Percentiles rank a stretch among this genome's conserved stretches.
Conservation (phyloP, 23 tunicate species). For the Trididemnum clinides region DNA sequence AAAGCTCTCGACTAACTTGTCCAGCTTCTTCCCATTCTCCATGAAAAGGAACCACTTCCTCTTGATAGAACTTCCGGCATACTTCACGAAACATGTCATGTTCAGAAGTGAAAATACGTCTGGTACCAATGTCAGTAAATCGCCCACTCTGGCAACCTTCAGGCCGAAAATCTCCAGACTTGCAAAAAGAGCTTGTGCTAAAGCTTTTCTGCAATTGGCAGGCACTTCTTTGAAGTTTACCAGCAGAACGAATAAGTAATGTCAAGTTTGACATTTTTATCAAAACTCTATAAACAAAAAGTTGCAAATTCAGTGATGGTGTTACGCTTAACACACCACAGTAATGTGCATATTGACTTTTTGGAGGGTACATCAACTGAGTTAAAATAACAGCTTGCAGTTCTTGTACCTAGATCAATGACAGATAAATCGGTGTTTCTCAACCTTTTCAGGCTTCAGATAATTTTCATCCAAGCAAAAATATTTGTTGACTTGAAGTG, state of each 20-base stretch:
- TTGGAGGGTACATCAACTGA: too few relatives aligned
- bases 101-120: slow-evolving; percentile 79
- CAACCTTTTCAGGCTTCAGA: too few relatives aligned
- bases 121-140: slow-evolving; percentile 88
- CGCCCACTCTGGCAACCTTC: slow-evolving; percentile 81
- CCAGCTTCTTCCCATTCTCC: slow-evolving; percentile 90
- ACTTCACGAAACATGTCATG: slow-evolving; percentile 98
- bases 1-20: slow-evolving; percentile 78
- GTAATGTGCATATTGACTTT: too few relatives aligned
- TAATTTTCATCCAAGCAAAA: too few relatives aligned
- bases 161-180: slow-evolving; percentile 45
- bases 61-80: slow-evolving; percentile 88
- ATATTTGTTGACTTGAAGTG: too few relatives aligned
- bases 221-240: not conserved
- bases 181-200: not conserved
- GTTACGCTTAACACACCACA: too few relatives aligned
- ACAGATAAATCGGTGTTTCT: too few relatives aligned
- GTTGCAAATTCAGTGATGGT: too few relatives aligned
- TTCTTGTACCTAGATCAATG: too few relatives aligned
- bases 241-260: not conserved
- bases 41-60: slow-evolving; percentile 80
- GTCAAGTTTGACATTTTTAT: not conserved
- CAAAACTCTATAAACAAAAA: too few relatives aligned
- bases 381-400: too few relatives aligned
- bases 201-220: not conserved